Base-by-base conservation (phyloP, 2,113 vertebrate species). In the Syngnathus typhle region DNA sequence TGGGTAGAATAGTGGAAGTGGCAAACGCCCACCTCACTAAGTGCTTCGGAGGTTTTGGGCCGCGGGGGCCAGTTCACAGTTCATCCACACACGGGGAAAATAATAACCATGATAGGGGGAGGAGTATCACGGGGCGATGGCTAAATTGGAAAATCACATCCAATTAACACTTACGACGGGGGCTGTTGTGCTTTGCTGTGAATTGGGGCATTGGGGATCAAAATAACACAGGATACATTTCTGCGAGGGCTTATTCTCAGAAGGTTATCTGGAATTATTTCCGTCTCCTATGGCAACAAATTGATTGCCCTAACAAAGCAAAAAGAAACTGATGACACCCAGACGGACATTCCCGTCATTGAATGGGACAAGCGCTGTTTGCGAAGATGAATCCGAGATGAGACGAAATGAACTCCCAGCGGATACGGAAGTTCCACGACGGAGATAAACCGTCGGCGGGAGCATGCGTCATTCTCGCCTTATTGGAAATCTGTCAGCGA, bases 121-220 rank as follows among this genome's bases (percentile, higher is more conserved):
- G 32, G 64, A 46, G 75, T 63, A 78, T 71, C 72, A 61, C 19
- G 9, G 64, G 15, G 56, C 77, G 43, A 32, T 38, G 46, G 77
- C 68, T 74, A 69, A 85, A 79, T 84, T 68, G 67, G 71, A 84
- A 80, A 85, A 77, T 82, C 78, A 61, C 75, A 71, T 76, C 72
- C 75, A 79, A 86, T 86, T 85, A 86, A 77, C 67, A 78, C 70
- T 49, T 74, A 47, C 46, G 61, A 71, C 64, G 16, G 64, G 70
- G 69, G 41, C 9, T 62, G 65, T 32, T 32, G 37, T 41, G 18
- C 54, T 38, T 41, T 44, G 70, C 56, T 32, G 18, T 23, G 70
- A 41, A 43, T 23, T 11, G 36, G 13, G 21, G 23, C 60, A 39
- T 64, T 65, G 55, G 64, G 27, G 59, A 72, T 71, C 60, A 65